Percentiles rank a stretch among this genome's conserved stretches.
phyloP scores from a whole-genome alignment of 2,888 invertebrate genomes.

The Artemia sp. region DNA sequence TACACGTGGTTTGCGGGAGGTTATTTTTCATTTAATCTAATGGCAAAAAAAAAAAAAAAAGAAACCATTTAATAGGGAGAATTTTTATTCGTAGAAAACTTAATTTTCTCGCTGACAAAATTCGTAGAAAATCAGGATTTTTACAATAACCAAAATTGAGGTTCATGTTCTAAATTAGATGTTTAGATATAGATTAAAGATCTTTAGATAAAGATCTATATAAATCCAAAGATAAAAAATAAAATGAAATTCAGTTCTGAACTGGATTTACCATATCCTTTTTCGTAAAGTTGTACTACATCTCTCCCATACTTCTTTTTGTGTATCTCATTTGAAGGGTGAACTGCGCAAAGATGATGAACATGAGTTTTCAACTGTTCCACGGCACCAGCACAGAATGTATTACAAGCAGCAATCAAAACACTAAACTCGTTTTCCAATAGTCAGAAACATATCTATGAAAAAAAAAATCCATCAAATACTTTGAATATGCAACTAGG shows the following conservation, averaged over 20 bases:
- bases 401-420: conserved; percentile 95
- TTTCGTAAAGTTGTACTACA: conserved; percentile 92
- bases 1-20: too few species aligned
- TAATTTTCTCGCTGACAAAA: too few species aligned
- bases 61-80: too few species aligned
- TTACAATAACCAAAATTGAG: too few species aligned
- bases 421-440: conserved; percentile 92
- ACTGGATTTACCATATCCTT: conserved; percentile 58
- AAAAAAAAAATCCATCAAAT: not conserved
- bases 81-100: too few species aligned
- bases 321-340: conserved; percentile 55
- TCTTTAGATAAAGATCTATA: not conserved
- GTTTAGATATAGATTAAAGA: too few species aligned
- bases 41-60: too few species aligned
- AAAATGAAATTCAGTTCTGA: not conserved
- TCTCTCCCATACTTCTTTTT: conserved; percentile 34
- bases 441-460: conserved; percentile 86
- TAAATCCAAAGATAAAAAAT: not conserved
- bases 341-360: conserved; percentile 76
- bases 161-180: too few species aligned
- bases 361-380: conserved; percentile 93
- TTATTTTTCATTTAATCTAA: too few species aligned
- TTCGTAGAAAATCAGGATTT: too few species aligned
- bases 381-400: conserved; percentile 96
- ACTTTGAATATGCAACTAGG: too few species aligned